Base-by-base conservation (phyloP, 2,797 vertebrate species). In the Phoebastria nigripes region DNA sequence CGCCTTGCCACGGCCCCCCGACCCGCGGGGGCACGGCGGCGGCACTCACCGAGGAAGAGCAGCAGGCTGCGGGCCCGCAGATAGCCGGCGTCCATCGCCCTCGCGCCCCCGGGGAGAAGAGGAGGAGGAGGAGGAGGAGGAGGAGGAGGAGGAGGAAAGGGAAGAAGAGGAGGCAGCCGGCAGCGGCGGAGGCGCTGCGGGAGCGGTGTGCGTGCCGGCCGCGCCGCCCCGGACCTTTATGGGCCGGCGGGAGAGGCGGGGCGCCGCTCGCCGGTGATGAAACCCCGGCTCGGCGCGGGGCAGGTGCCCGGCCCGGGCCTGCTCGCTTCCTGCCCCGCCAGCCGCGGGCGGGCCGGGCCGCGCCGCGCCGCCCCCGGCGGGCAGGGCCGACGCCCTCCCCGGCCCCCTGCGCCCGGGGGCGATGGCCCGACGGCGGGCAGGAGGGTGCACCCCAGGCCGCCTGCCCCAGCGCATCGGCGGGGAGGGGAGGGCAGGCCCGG, bases 1-100 rank as follows among this genome's bases (percentile, higher is more conserved):
- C 26, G 26, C 26, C 51, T n/a, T 4, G 28, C 26, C 28, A 3
- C 19, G 11, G 71, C 54, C 12, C 44, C 9, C 56, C 18, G 11
- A 6, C 18, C 39, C 35, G 35, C 35, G n/a, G 16, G 15, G 24
- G 8, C 29, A 4, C 17, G 26, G 31, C 31, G 8, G 6, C 7
- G 31, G 31, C 66, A 90, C 90, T 86, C 82, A 89, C 95, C 82
- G 24, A 86, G 41, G 71, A 74, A 83, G 10, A 96, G 85, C 69
- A 96, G 65, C 25, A 96, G 22, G 80, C 92, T 94, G 80, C 82
- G 65, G 21, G 9, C 37, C 46, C 51, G 24, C 85, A 63, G 56
- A 4, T 76, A 80, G 65, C 46, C 20, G 72, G 61, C 5, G 46
- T 93, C 70, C 96, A 97, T 97, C 9, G 56, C 52, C 71, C 63